Percentiles rank a stretch among this genome's conserved stretches.
Evolutionary conservation across 2,888 invertebrate species (phyloP).

Genomic region (Trissolcus brochymenae): DNA sequence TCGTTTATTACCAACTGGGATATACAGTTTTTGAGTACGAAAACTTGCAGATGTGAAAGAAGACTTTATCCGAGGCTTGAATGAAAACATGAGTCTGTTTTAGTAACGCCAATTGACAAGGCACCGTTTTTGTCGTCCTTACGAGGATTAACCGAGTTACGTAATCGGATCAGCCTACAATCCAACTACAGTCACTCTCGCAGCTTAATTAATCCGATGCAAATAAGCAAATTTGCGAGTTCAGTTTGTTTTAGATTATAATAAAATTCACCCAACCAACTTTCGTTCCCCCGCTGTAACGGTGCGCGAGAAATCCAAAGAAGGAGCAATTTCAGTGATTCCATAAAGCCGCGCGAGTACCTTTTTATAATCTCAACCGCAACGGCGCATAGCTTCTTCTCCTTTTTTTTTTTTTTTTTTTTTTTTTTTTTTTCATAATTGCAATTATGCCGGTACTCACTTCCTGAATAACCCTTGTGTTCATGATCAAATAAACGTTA

Average conservation of each 20-base stretch:
- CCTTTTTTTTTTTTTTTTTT: too few relatives aligned
- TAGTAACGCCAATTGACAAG: slow-evolving; percentile 2
- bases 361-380: too few relatives aligned
- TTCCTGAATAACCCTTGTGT: slow-evolving; percentile 7
- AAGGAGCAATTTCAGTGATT: not conserved
- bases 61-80: slow-evolving; percentile 9
- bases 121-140: slow-evolving; percentile 8
- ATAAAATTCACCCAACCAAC: too few relatives aligned
- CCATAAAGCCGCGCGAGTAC: too few relatives aligned
- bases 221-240: too few relatives aligned
- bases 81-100: slow-evolving; percentile 11
- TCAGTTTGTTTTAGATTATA: slow-evolving; percentile 14
- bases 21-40: too few relatives aligned
- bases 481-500: slow-evolving; percentile 11
- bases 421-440: slow-evolving; percentile 3
- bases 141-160: slow-evolving; percentile 30
- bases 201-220: too few relatives aligned
- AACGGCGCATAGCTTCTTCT: not conserved
- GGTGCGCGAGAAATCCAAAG: not conserved
- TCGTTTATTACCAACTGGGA: too few relatives aligned
- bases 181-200: slow-evolving; percentile 1
- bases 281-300: too few relatives aligned
- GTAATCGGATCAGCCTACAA: slow-evolving; percentile 24
- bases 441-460: slow-evolving; percentile 6
- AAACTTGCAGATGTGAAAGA: slow-evolving; percentile 10